These are phyloP conservation scores for Onychostruthus taczanowskii DNA, from an alignment of 2,113 vertebrate species.

Conservation along the genomic window DNA sequence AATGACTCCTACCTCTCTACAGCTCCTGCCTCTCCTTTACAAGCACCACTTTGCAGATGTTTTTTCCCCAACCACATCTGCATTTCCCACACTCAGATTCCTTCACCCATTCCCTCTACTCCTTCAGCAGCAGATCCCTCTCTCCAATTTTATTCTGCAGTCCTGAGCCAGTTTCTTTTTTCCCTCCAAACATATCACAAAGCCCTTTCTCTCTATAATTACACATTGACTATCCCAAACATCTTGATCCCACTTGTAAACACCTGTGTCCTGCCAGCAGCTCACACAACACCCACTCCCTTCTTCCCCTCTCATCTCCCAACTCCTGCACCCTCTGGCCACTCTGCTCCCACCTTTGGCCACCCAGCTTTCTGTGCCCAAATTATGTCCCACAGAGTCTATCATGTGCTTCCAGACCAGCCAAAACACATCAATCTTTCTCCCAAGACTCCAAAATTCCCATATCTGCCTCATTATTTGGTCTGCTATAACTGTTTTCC, in stretches of 20 bases:
- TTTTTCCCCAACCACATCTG: background rate
- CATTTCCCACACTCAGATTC: background rate
- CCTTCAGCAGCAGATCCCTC: background rate
- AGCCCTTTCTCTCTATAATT: background rate
- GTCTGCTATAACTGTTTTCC: background rate
- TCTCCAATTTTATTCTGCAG: background rate
- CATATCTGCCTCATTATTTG: background rate
- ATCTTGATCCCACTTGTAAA: background rate
- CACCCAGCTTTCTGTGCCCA: background rate
- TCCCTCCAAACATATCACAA: background rate
- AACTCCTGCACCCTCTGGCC: background rate
- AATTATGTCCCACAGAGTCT: background rate
- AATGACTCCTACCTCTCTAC: rapidly evolving
- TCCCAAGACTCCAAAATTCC: background rate
- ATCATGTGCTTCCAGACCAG: background rate
- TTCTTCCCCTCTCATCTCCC: background rate
- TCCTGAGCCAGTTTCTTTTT: background rate
- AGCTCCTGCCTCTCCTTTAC: background rate
- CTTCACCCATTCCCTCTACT: background rate
- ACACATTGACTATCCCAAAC: background rate
- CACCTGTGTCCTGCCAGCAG: background rate
- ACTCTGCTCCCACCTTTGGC: background rate
- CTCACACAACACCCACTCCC: background rate
- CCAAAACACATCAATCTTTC: background rate
- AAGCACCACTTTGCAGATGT: background rate